These are phyloP conservation scores for Shargacucullia verbasci DNA, from an alignment of 2,888 invertebrate species.

Conservation along the genomic window DNA sequence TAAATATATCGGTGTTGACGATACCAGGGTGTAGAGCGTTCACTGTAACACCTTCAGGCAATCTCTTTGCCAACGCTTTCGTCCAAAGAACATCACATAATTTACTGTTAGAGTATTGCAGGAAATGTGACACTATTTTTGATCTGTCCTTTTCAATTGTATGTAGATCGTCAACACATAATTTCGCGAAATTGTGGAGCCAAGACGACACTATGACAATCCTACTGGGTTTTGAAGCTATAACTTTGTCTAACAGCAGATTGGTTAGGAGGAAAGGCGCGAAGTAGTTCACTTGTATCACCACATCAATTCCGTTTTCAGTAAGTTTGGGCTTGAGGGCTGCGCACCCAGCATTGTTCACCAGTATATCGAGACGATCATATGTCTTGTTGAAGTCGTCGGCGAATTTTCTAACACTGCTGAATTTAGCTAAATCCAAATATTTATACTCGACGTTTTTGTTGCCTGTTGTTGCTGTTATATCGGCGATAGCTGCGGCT, in stretches of 20 bases:
- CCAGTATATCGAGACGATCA: slow-evolving; percentile 88
- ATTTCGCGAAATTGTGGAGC: slow-evolving; percentile 78
- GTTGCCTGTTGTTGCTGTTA: slow-evolving; percentile 92
- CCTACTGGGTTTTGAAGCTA: slow-evolving; percentile 76
- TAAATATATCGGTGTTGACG: slow-evolving; percentile 94
- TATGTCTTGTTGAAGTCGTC: slow-evolving; percentile 86
- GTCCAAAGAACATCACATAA: slow-evolving; percentile 79
- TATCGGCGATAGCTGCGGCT: slow-evolving; percentile 91
- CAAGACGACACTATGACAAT: slow-evolving; percentile 82
- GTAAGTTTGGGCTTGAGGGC: slow-evolving; percentile 75
- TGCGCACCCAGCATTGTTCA: slow-evolving; percentile 90
- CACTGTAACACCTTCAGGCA: slow-evolving; percentile 90
- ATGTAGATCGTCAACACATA: slow-evolving; percentile 73
- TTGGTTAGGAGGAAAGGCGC: slow-evolving; percentile 93
- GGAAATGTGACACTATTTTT: slow-evolving; percentile 64
- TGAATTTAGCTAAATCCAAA: slow-evolving; percentile 85
- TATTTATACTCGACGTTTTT: slow-evolving; percentile 90
- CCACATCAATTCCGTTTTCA: slow-evolving; percentile 90
- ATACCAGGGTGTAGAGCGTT: slow-evolving; percentile 96
- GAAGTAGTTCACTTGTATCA: slow-evolving; percentile 92
- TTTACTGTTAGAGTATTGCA: slow-evolving; percentile 84
- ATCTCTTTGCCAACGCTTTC: slow-evolving; percentile 77
- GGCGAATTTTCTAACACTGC: slow-evolving; percentile 89
- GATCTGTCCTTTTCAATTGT: slow-evolving; percentile 25
- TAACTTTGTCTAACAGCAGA: slow-evolving; percentile 87